These are phyloP conservation scores for Cinclus mexicanus DNA, from an alignment of 2,113 vertebrate species.

Conservation along the genomic window DNA sequence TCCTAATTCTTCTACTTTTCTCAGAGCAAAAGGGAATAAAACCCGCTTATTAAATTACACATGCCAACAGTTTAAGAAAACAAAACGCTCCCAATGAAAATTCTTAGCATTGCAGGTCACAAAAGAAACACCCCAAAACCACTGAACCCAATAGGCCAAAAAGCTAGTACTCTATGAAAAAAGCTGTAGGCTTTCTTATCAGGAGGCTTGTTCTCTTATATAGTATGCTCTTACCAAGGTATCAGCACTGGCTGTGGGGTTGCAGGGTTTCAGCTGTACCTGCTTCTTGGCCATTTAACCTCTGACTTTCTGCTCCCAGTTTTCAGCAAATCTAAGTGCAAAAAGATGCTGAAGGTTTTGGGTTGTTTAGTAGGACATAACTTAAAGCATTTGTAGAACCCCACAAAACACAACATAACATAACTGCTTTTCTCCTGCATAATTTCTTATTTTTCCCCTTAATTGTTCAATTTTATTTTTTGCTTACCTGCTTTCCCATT, in stretches of 20 bases:
- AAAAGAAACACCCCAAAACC: not conserved
- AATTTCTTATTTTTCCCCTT: not conserved
- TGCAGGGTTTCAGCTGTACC: constrained; percentile 4
- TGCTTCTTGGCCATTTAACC: not conserved
- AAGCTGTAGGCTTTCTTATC: rapidly evolving
- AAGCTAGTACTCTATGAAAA: rapidly evolving
- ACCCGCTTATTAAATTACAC: not conserved
- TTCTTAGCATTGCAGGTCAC: not conserved
- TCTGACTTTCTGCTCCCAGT: not conserved
- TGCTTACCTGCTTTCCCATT: not conserved
- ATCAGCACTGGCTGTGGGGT: not conserved
- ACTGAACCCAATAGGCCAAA: not conserved
- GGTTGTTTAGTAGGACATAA: not conserved
- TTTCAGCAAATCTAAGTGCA: not conserved
- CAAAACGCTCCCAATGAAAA: not conserved
- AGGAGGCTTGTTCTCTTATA: not conserved
- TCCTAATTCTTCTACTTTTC: not conserved
- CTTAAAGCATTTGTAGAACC: not conserved
- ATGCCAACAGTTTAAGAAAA: not conserved
- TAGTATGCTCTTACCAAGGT: not conserved
- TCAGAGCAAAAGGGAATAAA: not conserved
- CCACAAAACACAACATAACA: not conserved
- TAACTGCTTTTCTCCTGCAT: not conserved
- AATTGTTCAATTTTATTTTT: not conserved
- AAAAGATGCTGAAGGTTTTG: not conserved